A percentile compares a stretch with the other conserved stretches of the same genome.
These are phyloP conservation scores for Channa argus DNA, from an alignment of 2,113 vertebrate species.

Conservation along the genomic window DNA sequence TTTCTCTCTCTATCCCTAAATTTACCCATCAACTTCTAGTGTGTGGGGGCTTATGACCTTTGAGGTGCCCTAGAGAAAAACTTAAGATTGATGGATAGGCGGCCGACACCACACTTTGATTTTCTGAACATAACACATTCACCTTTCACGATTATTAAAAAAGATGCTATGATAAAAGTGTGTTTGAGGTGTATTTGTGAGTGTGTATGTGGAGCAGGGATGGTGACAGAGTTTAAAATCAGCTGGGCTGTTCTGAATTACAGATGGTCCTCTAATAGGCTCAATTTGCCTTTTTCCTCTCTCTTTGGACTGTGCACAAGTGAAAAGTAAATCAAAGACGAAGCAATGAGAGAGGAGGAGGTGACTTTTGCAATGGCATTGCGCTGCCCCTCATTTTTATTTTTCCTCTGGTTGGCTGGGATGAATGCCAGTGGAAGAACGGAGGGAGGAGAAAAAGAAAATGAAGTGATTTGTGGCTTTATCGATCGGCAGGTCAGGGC, in stretches of 20 bases:
- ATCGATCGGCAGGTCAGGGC: constrained; percentile 72
- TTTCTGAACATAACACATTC: constrained; percentile 75
- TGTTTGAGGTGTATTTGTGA: neutral
- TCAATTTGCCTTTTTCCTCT: constrained; percentile 62
- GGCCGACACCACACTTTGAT: constrained; percentile 56
- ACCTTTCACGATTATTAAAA: constrained; percentile 70
- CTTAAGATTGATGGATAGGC: constrained; percentile 67
- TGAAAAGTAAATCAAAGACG: constrained; percentile 14
- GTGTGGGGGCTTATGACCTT: constrained; percentile 36
- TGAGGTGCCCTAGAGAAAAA: constrained; percentile 39
- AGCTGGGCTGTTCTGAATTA: constrained; percentile 61
- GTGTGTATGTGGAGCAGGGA: neutral
- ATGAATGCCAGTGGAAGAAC: constrained; percentile 11
- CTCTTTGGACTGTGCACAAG: constrained; percentile 28
- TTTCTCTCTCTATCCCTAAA: constrained; percentile 26
- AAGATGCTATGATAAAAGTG: constrained; percentile 28
- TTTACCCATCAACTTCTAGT: constrained; percentile 33
- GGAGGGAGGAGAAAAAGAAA: constrained; percentile 67
- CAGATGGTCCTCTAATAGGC: constrained; percentile 57
- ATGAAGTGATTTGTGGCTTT: constrained; percentile 80
- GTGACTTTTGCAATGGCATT: constrained; percentile 11
- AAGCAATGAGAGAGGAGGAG: neutral
- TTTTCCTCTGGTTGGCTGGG: constrained; percentile 19
- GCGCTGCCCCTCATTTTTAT: neutral
- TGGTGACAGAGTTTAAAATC: constrained; percentile 58